A percentile compares a stretch with the other conserved stretches of the same genome.
phyloP scores from a whole-genome alignment of 1,140 invertebrate genomes.

The Eubasilissa regina region DNA sequence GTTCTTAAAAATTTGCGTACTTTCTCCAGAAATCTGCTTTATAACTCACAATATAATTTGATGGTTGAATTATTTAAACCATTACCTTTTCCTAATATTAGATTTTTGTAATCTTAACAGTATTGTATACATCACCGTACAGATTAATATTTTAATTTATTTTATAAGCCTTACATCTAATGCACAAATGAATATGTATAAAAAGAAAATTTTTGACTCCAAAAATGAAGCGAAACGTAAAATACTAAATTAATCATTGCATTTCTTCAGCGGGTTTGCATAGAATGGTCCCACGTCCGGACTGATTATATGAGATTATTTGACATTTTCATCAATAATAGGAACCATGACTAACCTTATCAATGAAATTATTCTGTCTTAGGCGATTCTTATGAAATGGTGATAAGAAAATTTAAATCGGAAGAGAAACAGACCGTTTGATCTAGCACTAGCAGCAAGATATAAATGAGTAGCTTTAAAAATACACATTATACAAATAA shows the following conservation, averaged over 20 bases:
- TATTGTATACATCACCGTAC: conserved; percentile 52
- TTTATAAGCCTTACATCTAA: conserved; percentile 34
- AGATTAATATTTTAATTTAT: conserved; percentile 39
- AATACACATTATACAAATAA: conserved; percentile 24
- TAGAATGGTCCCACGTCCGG: conserved; percentile 6
- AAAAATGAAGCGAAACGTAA: neutral
- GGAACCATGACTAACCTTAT: neutral
- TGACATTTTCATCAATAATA: neutral
- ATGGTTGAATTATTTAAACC: conserved; percentile 38
- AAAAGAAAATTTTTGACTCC: neutral
- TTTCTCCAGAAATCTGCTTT: conserved; percentile 22
- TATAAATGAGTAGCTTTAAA: neutral
- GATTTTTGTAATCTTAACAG: conserved; percentile 46
- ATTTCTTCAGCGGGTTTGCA: conserved; percentile 1
- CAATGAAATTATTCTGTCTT: no score
- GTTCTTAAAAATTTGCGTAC: neutral
- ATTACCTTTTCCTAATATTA: conserved; percentile 47
- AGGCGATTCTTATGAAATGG: neutral
- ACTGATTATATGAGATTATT: conserved; percentile 2
- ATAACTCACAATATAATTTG: conserved; percentile 50
- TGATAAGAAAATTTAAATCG: neutral
- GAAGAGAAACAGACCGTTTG: neutral
- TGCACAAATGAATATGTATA: neutral
- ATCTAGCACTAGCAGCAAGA: no score
- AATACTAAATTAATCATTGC: neutral